Base-by-base conservation (phyloP, 2,113 vertebrate species). In the Cochlearius cochlearius region DNA sequence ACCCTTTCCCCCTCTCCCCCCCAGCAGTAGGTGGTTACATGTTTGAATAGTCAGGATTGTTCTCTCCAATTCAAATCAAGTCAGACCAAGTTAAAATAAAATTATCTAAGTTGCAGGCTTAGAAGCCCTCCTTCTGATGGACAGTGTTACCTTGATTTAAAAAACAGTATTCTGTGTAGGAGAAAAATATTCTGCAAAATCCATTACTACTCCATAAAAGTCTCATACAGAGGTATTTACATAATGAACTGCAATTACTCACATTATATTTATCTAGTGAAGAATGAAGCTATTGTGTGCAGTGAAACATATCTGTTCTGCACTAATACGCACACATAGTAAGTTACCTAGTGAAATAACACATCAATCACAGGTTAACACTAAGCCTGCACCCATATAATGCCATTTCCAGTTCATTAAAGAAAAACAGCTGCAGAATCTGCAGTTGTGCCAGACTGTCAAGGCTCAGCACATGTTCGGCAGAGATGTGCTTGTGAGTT, bases 201-300 rank as follows among this genome's bases (percentile, higher is more conserved):
- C 77, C 88, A 88, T 94, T 91, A 62, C 15, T 92, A 45, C 23
- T 95, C 84, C 38, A 55, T 72, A 73, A 79, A 86, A 85, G 76
- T 45, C 59, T 94, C 90, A 81, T 60, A 74, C 15, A 36, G 49
- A 84, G 25, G 55, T 92, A 89, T 96, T 97, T 94, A 96, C 90
- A 97, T 94, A 92, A 95, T 93, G 69, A 95, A 92, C 64, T 80
- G 72, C 76, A 96, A 94, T 96, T 97, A 96, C 82, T 88, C 81
- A 63, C 90, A 83, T 90, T 90, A 53, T 84, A 90, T 96, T 96
- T 96, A 85, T 59, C 85, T 59, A 72, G 67, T 50, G 53, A 93
- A 96, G 95, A 97, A 97, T 92, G 80, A 92, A 81, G 6, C 71
- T 64, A 90, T 66, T 93, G 91, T 89, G 86, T 34, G 79, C 74